Conservation (phyloP, 1,140 invertebrate genomes). For the Thaumatotibia leucotreta region DNA sequence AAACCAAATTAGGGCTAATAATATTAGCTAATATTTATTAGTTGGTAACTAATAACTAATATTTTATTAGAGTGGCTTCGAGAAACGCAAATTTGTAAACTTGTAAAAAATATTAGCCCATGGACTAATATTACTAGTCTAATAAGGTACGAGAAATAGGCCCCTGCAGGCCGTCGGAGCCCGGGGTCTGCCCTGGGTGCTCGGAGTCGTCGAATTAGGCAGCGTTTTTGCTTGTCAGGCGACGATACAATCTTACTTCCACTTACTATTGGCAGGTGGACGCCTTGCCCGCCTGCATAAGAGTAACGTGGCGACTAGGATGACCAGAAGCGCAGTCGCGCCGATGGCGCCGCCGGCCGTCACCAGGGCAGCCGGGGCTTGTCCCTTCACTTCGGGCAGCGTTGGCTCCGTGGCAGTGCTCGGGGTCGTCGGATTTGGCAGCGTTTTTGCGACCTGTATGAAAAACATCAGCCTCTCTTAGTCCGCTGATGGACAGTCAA, state of each 20-base stretch:
- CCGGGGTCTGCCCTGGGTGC: too few relatives aligned
- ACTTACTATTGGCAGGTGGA: conserved; percentile 38
- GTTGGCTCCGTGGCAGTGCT: conserved; percentile 25
- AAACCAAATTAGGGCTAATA: too few relatives aligned
- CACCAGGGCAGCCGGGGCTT: conserved; percentile 29
- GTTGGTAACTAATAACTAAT: too few relatives aligned
- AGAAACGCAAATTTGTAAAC: too few relatives aligned
- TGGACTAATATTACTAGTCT: too few relatives aligned
- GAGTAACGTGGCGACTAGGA: conserved; percentile 45
- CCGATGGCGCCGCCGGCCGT: conserved; percentile 53
- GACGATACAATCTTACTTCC: not conserved
- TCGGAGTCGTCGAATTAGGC: not conserved
- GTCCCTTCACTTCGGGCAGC: conserved; percentile 20
- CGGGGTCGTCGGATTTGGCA: conserved; percentile 3
- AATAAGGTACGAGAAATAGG: too few relatives aligned
- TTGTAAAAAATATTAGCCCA: too few relatives aligned
- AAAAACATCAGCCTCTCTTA: not conserved
- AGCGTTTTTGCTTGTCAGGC: not conserved
- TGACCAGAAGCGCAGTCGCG: conserved; percentile 42
- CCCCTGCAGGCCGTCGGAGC: too few relatives aligned
- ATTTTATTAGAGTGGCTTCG: too few relatives aligned
- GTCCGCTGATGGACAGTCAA: too few relatives aligned
- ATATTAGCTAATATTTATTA: too few relatives aligned
- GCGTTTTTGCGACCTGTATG: conserved; percentile 40
- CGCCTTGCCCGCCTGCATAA: conserved; percentile 47